Conservation (phyloP, 2,888 invertebrate species). For the Lymantria monacha region DNA sequence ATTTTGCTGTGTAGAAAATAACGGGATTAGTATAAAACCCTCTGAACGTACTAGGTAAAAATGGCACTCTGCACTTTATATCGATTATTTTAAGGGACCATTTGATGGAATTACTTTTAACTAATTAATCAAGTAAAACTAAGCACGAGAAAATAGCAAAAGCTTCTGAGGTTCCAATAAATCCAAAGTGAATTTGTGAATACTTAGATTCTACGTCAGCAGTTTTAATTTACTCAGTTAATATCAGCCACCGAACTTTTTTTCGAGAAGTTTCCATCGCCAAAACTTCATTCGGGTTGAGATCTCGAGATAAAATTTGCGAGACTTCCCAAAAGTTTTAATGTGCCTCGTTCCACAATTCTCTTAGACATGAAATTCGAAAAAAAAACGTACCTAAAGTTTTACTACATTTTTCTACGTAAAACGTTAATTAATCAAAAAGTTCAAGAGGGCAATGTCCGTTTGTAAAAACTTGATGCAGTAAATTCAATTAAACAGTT, state of each 20-base stretch:
- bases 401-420: slow-evolving; percentile 18
- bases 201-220: slow-evolving; percentile 25
- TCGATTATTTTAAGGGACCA: too few species aligned
- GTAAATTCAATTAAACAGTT: too few species aligned
- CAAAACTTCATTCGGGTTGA: slow-evolving; percentile 46
- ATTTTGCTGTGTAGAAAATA: too few species aligned
- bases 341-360: slow-evolving; percentile 50
- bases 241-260: slow-evolving; percentile 38
- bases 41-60: too few species aligned
- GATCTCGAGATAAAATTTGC: slow-evolving; percentile 55
- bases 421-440: slow-evolving; percentile 32
- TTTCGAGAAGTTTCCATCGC: slow-evolving; percentile 34
- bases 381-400: slow-evolving; percentile 27
- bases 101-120: too few species aligned
- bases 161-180: slow-evolving; percentile 9
- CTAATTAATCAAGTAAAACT: too few species aligned
- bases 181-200: slow-evolving; percentile 15
- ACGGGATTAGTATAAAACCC: too few species aligned
- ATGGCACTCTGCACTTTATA: too few species aligned
- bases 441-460: slow-evolving; percentile 25
- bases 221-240: slow-evolving; percentile 53
- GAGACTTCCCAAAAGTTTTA: slow-evolving; percentile 56
- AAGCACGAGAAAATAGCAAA: too few species aligned
- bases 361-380: slow-evolving; percentile 36
- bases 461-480: background rate